A percentile compares a stretch with the other conserved stretches of the same genome.
Evolutionary conservation across 2,888 invertebrate species (phyloP).

Genomic region (Plebejus anna): DNA sequence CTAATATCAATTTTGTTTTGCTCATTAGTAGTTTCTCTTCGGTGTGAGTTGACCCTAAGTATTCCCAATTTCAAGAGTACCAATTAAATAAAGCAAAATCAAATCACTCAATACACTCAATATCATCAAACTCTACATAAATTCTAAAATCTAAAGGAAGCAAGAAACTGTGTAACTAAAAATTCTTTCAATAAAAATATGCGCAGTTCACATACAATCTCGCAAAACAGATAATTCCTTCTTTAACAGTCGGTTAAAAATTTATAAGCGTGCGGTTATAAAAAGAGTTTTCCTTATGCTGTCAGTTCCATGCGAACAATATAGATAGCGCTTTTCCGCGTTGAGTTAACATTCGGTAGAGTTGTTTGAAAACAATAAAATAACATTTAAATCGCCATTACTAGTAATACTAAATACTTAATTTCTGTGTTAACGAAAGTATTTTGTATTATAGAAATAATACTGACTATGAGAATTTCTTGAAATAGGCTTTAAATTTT

Average conservation of each 20-base stretch:
- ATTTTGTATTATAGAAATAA: background rate
- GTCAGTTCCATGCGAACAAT: constrained; percentile 13
- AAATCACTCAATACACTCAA: too few relatives aligned
- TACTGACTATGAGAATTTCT: background rate
- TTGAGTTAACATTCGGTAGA: background rate
- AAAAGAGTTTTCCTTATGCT: constrained; percentile 14
- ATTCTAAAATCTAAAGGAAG: background rate
- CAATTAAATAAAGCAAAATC: too few relatives aligned
- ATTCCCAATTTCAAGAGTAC: too few relatives aligned
- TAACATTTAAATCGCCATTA: background rate
- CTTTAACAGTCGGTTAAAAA: background rate
- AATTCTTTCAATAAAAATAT: background rate
- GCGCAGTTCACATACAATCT: background rate
- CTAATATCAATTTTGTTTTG: too few relatives aligned
- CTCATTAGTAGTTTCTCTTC: too few relatives aligned
- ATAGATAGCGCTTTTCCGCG: constrained; percentile 26
- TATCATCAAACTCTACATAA: background rate
- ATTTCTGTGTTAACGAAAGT: background rate
- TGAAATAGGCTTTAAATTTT: background rate
- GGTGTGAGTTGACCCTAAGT: too few relatives aligned
- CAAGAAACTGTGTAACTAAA: background rate
- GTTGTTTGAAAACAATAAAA: background rate
- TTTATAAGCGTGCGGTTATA: background rate
- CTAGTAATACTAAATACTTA: background rate
- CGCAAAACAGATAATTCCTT: background rate